Evolutionary conservation across 2,113 vertebrate genomes (phyloP).

Genomic region (Psittacula cyanocephala): DNA sequence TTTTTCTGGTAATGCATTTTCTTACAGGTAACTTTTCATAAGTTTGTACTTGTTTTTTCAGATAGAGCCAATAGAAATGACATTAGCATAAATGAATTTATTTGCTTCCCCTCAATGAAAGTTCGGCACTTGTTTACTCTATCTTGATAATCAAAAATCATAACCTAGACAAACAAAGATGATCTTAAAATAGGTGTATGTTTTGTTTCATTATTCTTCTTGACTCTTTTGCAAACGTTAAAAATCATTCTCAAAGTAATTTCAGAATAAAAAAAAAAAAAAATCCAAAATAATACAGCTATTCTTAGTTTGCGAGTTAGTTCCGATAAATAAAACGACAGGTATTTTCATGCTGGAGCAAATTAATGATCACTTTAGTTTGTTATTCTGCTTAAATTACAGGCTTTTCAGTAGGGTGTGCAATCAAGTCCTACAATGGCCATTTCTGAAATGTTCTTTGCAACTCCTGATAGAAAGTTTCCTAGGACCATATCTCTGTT

Average conservation of each 20-base stretch:
- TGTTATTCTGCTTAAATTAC: neutral
- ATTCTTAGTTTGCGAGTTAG: neutral
- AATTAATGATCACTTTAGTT: neutral
- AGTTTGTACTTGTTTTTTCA: neutral
- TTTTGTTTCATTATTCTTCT: neutral
- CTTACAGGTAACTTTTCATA: neutral
- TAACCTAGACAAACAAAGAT: neutral
- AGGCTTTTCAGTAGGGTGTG: neutral
- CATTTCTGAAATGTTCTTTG: neutral
- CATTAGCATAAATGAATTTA: neutral
- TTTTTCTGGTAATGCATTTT: neutral
- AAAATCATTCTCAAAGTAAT: neutral
- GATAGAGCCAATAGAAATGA: neutral
- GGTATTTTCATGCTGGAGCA: neutral
- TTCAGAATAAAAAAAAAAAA: neutral
- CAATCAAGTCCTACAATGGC: neutral
- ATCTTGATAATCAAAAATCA: neutral
- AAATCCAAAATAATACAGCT: neutral
- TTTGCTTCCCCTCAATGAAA: neutral
- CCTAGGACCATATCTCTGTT: neutral
- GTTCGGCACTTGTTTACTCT: neutral
- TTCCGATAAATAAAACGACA: neutral
- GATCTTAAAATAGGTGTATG: neutral
- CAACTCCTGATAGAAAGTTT: neutral
- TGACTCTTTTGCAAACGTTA: neutral